Base-by-base conservation (phyloP, 2,888 invertebrate species). In the Ceriagrion tenellum region DNA sequence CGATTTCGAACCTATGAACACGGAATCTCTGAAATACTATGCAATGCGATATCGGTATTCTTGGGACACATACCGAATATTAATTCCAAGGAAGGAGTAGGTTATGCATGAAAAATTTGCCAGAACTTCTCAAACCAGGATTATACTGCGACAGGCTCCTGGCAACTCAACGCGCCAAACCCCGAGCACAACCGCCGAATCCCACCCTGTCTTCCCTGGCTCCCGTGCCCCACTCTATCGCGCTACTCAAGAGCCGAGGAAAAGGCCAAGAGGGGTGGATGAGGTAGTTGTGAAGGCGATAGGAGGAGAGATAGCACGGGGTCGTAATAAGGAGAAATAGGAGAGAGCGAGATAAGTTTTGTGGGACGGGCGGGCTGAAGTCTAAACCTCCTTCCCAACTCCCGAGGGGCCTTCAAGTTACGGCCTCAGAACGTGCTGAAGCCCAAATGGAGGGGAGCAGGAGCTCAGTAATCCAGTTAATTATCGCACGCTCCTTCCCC, bases 381-480 rank as follows among this genome's bases (percentile, higher is more conserved):
- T n/a, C 69, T 69, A 69, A 69, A 47, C 47, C 47, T 47, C 69
- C 69, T 69, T 0, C 26, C 69, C 35, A 35, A 93, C 47, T 93
- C 93, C 93, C 93, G 18, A 63, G n/a, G 18, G 69, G 93, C 63
- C 26, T 35, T 55, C 93, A 69, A 93, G 93, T 93, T 93, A 91
- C 91, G 63, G 91, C 40, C 91, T 63, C 91, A 69, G 40, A 91
- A 91, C 91, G 91, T 63, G 91, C 30, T 91, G 59, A 91, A 91
- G 91, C 40, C 63, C 63, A 63, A 69, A 40, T 23, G 47, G 63
- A 40, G 69, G 69, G 40, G 93, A 47, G 93, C 30, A 47, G 93
- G 93, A n/a, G n/a, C 69, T 12, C 30, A 47, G 93, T 93, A 93
- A 93, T 93, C 93, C 69, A 74, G 63, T 93, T 93, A 93, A 93